Base-by-base conservation (phyloP, 2,113 vertebrate genomes). In the Nyctereutes procyonoides region DNA sequence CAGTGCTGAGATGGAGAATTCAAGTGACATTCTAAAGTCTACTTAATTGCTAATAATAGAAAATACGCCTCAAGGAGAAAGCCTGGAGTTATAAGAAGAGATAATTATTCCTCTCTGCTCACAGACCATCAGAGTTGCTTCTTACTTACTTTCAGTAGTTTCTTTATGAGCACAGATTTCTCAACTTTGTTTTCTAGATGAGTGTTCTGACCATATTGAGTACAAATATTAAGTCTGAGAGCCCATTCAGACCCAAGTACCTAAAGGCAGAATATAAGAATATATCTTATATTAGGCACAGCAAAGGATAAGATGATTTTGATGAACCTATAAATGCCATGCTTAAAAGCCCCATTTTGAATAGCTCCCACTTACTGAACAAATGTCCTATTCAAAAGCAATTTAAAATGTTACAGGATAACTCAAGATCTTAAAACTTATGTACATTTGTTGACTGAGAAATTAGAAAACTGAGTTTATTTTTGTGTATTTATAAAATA, bases 41-140 rank as follows among this genome's bases (percentile, higher is more conserved):
- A 98, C 90, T 98, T 98, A 97, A 98, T 98, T 98, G 92, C 97
- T 99, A 98, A 98, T 98, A 98, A 98, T 98, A 98, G 98, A 98
- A 98, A 95, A 98, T 97, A 96, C 51, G 97, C 95, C 88, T 98
- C 96, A 98, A 98, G 98, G 98, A 98, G 98, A 98, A 98, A 92
- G 67, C 51, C 53, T 88, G 48, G 92, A 97, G 96, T 97, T 97
- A 97, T 91, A 96, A 97, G 97, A 98, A 98, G 97, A 90, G 89
- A 95, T 88, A 89, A 88, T 87, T 94, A 90, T 77, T 93, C 24
- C 32, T 93, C 32, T 95, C 56, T 84, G 73, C 28, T 97, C 30
- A 71, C 30, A 91, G 14, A 20, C 30, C 62, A 95, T 53, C 51
- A 28, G 32, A 60, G 10, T 15, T 77, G 83, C 86, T 71, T 93